A percentile compares a stretch with the other conserved stretches of the same genome.
Conservation (phyloP, 2,797 vertebrate species). For the Balearica regulorum region DNA sequence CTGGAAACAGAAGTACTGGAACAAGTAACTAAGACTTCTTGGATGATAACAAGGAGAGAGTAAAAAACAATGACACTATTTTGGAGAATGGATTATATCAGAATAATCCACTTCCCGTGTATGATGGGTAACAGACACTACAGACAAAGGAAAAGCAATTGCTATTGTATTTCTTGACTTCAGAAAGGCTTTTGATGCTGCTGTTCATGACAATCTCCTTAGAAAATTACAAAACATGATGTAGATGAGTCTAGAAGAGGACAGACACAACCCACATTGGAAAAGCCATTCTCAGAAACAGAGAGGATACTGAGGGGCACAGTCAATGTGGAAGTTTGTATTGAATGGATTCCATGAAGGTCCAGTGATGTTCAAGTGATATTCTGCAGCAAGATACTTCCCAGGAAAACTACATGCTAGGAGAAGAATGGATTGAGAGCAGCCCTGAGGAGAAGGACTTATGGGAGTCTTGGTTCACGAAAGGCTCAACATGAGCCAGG, state of each 20-base stretch:
- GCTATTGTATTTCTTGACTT: neutral
- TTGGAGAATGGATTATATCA: neutral
- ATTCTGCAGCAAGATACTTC: neutral
- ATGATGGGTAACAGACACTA: neutral
- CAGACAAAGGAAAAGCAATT: neutral
- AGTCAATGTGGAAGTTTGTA: neutral
- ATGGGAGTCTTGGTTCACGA: too few species aligned
- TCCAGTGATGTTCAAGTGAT: neutral
- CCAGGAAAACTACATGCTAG: too few species aligned
- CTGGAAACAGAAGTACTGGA: neutral
- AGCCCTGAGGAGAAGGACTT: too few species aligned
- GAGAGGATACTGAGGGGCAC: neutral
- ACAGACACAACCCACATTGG: neutral
- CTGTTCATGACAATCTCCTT: neutral
- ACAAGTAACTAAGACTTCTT: neutral
- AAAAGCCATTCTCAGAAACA: neutral
- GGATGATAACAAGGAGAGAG: neutral
- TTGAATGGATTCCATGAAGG: neutral
- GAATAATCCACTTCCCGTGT: neutral
- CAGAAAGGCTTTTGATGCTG: neutral
- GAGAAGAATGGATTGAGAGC: too few species aligned
- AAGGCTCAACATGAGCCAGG: too few species aligned
- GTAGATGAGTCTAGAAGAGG: neutral
- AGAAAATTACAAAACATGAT: neutral
- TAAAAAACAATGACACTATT: neutral